Evolutionary conservation across 2,797 vertebrate species (phyloP).

Genomic region (Novumbra hubbsi): DNA sequence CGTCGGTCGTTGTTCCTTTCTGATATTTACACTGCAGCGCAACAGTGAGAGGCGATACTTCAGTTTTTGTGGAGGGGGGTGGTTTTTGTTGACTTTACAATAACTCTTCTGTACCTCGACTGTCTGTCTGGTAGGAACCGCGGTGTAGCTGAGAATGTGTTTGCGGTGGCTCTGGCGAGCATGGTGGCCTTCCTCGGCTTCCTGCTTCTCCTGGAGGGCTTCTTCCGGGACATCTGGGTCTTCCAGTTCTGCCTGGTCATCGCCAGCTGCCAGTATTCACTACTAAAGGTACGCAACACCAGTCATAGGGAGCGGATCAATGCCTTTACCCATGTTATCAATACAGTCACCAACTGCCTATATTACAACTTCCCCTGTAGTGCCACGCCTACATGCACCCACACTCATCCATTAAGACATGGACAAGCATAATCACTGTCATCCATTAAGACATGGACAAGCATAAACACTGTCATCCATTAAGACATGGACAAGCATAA

Average conservation of each 20-base stretch:
- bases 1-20: not conserved
- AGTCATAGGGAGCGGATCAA: not conserved
- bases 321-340: not conserved
- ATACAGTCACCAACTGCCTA: not conserved
- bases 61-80: not conserved
- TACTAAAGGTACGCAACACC: constrained; percentile 79
- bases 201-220: constrained; percentile 84
- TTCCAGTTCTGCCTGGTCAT: constrained; percentile 94
- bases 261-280: constrained; percentile 90
- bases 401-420: no score
- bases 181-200: constrained; percentile 90
- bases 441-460: no score
- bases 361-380: not conserved
- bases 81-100: not conserved
- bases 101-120: constrained; percentile 1
- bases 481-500: no score
- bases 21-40: not conserved
- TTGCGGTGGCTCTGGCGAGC: constrained; percentile 83
- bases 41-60: no score
- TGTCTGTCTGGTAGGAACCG: constrained; percentile 74
- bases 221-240: constrained; percentile 92
- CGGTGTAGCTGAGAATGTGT: constrained; percentile 82
- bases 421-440: no score
- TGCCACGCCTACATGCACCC: no score
- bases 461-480: no score